Evolutionary conservation across 2,113 vertebrate genomes (phyloP), one percentile per base, ranked within the genome.

Genomic region (Chascanopsetta lugubris): DNA sequence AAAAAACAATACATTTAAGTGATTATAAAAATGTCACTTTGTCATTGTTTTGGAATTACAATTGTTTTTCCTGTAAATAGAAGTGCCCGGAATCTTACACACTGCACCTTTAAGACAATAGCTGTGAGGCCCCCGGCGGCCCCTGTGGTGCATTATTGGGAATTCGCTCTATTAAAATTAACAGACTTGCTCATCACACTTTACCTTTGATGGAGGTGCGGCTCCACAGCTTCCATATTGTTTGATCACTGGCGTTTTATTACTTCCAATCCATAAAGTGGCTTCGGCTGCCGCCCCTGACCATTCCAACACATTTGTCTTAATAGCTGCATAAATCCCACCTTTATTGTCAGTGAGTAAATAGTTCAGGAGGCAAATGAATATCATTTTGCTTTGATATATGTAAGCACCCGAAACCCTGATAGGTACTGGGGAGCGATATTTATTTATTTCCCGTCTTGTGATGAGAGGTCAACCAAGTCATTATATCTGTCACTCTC

Each of bases 271-370:
- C 66, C 68, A 77, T 80, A 81, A 84, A 77, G 56, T 73, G 65
- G 60, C 74, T 72, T 68, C 10, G 3, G 29, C 61, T 69, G 45
- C 69, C 54, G 67, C 71, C 58, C 20, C 29, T 49, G 74, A 73
- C 68, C 79, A 61, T 67, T 69, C 67, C 54, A 65, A 75, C 78
- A 77, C 76, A 60, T 60, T 78, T 24, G 47, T 58, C 61, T 47
- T 83, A 86, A 89, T 65, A 57, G 72, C 53, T 58, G 61, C 72
- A 87, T 90, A 71, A 86, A 86, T 87, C 69, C 47, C 13, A 68
- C 60, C 42, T 82, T 83, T 82, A 86, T 84, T 86, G 75, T 85
- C 75, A 68, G 69, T 82, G 66, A 84, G 56, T 77, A 84, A 90
- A 89, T 79, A 79, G 72, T 84, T 85, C 48, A 67, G 69, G 48